Base-by-base conservation (phyloP, 2,888 invertebrate genomes). In the Scotopteryx bipunctaria region DNA sequence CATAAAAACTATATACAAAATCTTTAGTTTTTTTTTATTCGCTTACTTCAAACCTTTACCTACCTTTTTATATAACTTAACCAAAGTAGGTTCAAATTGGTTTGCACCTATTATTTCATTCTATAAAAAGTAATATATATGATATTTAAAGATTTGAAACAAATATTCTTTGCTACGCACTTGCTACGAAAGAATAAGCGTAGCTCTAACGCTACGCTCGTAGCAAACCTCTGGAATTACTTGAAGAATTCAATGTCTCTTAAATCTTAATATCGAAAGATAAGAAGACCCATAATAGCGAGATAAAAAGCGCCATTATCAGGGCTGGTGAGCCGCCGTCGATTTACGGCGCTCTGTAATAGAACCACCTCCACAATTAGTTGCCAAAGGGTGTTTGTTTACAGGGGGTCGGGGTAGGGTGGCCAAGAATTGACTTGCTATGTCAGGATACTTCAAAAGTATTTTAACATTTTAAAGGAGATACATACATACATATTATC, bases 281-380 rank as follows among this genome's bases (percentile, higher is more conserved):
- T 42, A 50, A 49, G 29, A 35, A n/a, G 14, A 11, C 15, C 13
- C 25, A 35, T 35, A 3, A 31, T 29, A 29, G 5, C 31, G 17
- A 47, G 58, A 60, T 63, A 60, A 60, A 56, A 61, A 41, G 38
- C 23, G 45, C 35, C 46, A 58, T 55, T 60, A 60, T 61, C 61
- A 53, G 59, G 52, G 58, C 60, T 15, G 5, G 21, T 71, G 55
- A 54, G 52, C 45, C 27, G 27, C 71, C 63, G 61, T 42, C 64
- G 69, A 74, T 75, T 78, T 76, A 80, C 69, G 68, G 63, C 52
- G 62, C 50, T 55, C n/a, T n/a, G 73, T 69, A 76, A 81, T 78
- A 76, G 78, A 77, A 70, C 74, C 81, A 74, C 83, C 83, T 81
- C 80, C 65, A 74, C 84, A 86, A 86, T 86, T 86, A 86, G 84